These are phyloP conservation scores for Ametastegia equiseti DNA, from an alignment of 2,888 invertebrate species.

Conservation along the genomic window DNA sequence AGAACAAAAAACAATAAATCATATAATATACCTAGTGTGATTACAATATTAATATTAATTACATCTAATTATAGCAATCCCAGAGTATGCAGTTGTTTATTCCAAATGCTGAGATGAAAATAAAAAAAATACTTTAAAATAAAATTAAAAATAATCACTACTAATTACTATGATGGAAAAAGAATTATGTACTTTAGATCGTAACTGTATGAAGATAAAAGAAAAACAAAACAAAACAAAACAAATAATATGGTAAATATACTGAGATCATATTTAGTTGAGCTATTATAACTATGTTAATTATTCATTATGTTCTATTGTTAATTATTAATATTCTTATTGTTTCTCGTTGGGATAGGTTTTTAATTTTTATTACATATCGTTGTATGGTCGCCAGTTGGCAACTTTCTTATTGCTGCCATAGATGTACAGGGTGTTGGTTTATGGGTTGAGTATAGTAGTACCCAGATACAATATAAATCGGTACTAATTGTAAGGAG, in stretches of 20 bases:
- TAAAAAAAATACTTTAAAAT: background rate
- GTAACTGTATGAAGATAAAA: slow-evolving; percentile 12
- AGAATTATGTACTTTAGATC: slow-evolving; percentile 33
- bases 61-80: slow-evolving; percentile 43
- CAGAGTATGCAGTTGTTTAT: slow-evolving; percentile 64
- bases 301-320: slow-evolving; percentile 56
- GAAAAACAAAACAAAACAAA: background rate
- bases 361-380: slow-evolving; percentile 55
- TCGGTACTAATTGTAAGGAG: slow-evolving; percentile 18
- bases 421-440: slow-evolving; percentile 48
- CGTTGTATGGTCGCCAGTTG: slow-evolving; percentile 42
- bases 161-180: slow-evolving; percentile 26
- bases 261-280: slow-evolving; percentile 53
- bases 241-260: slow-evolving; percentile 47
- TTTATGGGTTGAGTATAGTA: slow-evolving; percentile 20
- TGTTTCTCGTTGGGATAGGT: slow-evolving; percentile 64
- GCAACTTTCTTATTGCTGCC: slow-evolving; percentile 43
- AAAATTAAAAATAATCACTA: background rate
- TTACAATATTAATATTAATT: slow-evolving; percentile 34
- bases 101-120: slow-evolving; percentile 57
- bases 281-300: slow-evolving; percentile 55
- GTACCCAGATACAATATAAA: background rate
- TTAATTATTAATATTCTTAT: slow-evolving; percentile 61
- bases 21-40: slow-evolving; percentile 40
- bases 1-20: too few relatives aligned